Percentiles rank a stretch among this genome's conserved stretches.
These are phyloP conservation scores for Psittacula derbiana DNA, from an alignment of 2,797 vertebrate genomes.

Conservation along the genomic window DNA sequence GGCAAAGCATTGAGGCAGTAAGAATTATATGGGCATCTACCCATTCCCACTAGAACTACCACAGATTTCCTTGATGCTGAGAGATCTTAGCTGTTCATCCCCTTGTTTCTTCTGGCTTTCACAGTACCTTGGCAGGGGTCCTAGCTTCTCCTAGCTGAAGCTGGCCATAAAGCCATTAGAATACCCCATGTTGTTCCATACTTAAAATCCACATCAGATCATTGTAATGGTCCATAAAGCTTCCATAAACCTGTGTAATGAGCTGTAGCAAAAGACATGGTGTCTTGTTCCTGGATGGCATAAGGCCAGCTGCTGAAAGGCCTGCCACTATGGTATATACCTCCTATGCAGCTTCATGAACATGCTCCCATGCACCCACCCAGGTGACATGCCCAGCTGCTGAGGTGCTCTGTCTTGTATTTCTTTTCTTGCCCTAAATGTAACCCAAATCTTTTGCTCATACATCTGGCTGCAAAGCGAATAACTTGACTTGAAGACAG, in stretches of 20 bases:
- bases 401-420: neutral
- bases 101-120: neutral
- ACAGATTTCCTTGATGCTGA: neutral
- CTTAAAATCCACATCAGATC: neutral
- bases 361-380: neutral
- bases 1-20: neutral
- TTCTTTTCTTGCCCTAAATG: neutral
- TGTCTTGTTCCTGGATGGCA: neutral
- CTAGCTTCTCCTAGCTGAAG: neutral
- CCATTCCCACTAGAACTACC: neutral
- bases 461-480: neutral
- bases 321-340: no score
- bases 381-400: neutral
- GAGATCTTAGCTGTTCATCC: neutral
- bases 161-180: neutral
- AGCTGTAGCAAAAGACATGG: neutral
- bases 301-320: neutral
- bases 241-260: conserved; percentile 21
- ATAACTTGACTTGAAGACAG: neutral
- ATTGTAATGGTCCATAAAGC: conserved; percentile 25
- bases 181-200: neutral
- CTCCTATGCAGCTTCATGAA: neutral
- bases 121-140: neutral
- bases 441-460: neutral
- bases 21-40: neutral